Evolutionary conservation across 2,888 invertebrate genomes (phyloP), one percentile per base, ranked within the genome.

Genomic region (Patella pellucida): DNA sequence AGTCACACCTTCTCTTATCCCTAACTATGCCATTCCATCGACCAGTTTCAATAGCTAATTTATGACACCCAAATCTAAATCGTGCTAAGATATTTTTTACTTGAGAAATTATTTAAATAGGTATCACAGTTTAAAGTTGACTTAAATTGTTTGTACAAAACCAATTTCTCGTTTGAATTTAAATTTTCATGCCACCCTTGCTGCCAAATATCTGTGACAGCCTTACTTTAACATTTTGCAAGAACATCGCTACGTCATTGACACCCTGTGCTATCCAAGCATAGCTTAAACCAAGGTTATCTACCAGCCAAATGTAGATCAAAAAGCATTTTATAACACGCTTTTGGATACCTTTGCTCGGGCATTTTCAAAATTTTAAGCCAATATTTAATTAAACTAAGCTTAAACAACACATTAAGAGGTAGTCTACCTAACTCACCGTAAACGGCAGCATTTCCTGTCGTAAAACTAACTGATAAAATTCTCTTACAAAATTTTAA

Each of bases 341-440:
- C 69, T 52, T 69, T 76, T 5, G 76, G 76, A 68, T 76, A 76
- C 54, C 76, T 52, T 14, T 68, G 23, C 52, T 68, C 68, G 4
- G 54, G 56, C 72, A 76, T 76, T 11, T 27, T 67, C n/a, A 69
- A 31, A 50, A 76, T 54, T 56, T 73, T 76, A 15, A 72, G 19
- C 76, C 76, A 72, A 62, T 73, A 76, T 50, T 69, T 76, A 14
- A 76, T 69, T 27, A 52, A 62, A 56, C 50, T 27, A 51, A 27
- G 12, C 69, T 68, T 69, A 31, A 52, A 72, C 19, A 31, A 27
- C 41, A 67, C 68, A 31, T 67, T 51, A 9, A 50, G 4, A 52
- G 76, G 51, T 72, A n/a, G 68, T 67, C 76, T 67, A 19, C 76
- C 76, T 72, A 71, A 51, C 67, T 76, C 76, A 51, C 52, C 72